Percentiles rank a stretch among this genome's conserved stretches.
phyloP scores from a whole-genome alignment of 2,113 vertebrate genomes.

The Microcebus jonahi region DNA sequence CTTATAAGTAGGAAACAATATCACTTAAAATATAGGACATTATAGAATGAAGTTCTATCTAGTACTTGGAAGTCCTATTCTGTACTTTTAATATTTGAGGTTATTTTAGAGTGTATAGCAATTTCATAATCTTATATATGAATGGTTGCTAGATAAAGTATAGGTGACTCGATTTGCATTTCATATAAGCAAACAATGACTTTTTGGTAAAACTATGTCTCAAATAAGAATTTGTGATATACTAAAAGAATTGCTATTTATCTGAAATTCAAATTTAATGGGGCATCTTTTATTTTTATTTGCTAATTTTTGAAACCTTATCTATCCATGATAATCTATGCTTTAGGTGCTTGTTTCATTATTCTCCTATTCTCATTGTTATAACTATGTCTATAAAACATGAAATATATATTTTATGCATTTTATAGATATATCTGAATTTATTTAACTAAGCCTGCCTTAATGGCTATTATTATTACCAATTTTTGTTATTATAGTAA shows the following conservation, averaged over 20 bases:
- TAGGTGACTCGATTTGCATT: not conserved
- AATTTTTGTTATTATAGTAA: not conserved
- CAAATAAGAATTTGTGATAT: not conserved
- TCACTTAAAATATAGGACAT: not conserved
- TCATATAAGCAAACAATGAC: not conserved
- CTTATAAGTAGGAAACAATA: not conserved
- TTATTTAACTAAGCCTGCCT: not conserved
- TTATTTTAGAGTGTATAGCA: not conserved
- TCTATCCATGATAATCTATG: not conserved
- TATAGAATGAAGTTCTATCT: not conserved
- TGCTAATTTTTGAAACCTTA: not conserved
- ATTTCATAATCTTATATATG: not conserved
- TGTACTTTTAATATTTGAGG: not conserved
- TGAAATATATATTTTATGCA: not conserved
- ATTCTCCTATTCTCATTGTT: not conserved
- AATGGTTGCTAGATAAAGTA: not conserved
- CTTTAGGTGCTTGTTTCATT: not conserved
- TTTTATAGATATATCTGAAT: not conserved
- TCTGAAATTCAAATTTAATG: not conserved
- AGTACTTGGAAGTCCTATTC: not conserved
- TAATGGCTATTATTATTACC: not conserved
- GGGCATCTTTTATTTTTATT: not conserved
- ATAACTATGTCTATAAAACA: conserved; percentile 1
- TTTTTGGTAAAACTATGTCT: not conserved
- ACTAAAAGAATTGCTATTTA: not conserved